Percentiles rank a stretch among this genome's conserved stretches.
Evolutionary conservation across 2,113 vertebrate species (phyloP).

Genomic region (Ictalurus punctatus): DNA sequence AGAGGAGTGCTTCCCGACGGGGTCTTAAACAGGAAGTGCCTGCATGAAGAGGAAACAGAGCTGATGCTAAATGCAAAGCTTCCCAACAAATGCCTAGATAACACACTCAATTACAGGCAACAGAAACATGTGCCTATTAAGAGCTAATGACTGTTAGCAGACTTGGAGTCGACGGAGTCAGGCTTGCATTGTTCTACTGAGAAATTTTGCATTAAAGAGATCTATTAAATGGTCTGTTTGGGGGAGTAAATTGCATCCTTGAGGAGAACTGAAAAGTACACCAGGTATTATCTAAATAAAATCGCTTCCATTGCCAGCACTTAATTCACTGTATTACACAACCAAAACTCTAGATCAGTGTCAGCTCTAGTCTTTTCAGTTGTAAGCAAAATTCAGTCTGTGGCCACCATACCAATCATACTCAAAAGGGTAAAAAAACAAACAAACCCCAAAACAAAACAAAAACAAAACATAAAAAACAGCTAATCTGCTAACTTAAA

Average conservation of each 20-base stretch:
- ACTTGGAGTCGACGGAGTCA: not conserved
- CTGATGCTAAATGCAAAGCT: not conserved
- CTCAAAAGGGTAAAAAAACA: not conserved
- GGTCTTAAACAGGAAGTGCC: constrained; percentile 91
- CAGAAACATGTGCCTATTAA: not conserved
- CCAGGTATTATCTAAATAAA: constrained; percentile 38
- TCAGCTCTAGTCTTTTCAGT: not conserved
- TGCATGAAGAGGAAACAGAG: constrained; percentile 49
- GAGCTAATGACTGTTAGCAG: constrained; percentile 24
- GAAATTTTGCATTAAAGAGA: constrained; percentile 25
- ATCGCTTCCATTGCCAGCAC: constrained; percentile 9
- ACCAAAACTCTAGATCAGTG: not conserved
- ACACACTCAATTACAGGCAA: not conserved
- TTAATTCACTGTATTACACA: constrained; percentile 12
- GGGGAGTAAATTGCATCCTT: constrained; percentile 32
- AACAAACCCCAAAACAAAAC: no score
- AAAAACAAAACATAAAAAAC: no score
- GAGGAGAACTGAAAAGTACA: constrained; percentile 31
- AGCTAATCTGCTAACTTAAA: not conserved
- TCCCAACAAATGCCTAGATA: not conserved
- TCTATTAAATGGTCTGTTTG: constrained; percentile 40
- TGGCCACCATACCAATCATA: not conserved
- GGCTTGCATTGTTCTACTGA: constrained; percentile 4
- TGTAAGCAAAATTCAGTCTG: not conserved
- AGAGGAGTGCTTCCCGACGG: constrained; percentile 88